Base-by-base conservation (phyloP, 2,797 vertebrate genomes). In the Enteromius trimaculatus region DNA sequence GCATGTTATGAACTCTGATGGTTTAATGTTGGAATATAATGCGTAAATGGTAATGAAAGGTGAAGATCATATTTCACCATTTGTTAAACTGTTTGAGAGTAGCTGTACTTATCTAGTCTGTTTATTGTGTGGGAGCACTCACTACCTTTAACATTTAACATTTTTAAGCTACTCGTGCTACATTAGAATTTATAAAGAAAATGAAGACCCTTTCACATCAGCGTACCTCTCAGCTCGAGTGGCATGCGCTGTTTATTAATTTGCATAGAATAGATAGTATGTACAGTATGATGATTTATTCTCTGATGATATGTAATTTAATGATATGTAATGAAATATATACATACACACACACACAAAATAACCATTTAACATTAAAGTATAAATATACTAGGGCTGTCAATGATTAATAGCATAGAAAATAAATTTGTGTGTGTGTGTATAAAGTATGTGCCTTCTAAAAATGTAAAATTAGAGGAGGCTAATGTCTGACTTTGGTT, bases 401-500 rank as follows among this genome's bases (percentile, higher is more conserved):
- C 37, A 39, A 39, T 7, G 8, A 39, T 39, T 39, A 39, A 39
- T 39, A 39, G 37, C 37, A 39, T 8, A 39, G 1, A 42, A 42
- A 42, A 10, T 42, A 42, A 42, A 10, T 42, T 10, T 55, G 7
- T 51, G 49, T 19, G 49, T 53, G 19, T 44, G 11, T 13, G 42
- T 44, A 9, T 55, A 55, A 8, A 53, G 19, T 55, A 55, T 55
- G 53, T 55, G 21, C 58, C 58, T 60, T 60, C 13, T 60, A 60
- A 60, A 1, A 14, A 26, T 60, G 23, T 26, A 29, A 58, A 58
- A 23, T 62, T 62, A 34, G 19, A 72, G 31, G 10, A 44, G n/a
- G 21, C 19, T 58, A 80, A 76, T 79, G 49, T 69, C n/a, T 42
- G 47, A 87, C 69, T 80, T 60, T 23, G 19, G 66, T 66, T 78